Conservation (phyloP, 2,113 vertebrate genomes). For the Plotosus lineatus region DNA sequence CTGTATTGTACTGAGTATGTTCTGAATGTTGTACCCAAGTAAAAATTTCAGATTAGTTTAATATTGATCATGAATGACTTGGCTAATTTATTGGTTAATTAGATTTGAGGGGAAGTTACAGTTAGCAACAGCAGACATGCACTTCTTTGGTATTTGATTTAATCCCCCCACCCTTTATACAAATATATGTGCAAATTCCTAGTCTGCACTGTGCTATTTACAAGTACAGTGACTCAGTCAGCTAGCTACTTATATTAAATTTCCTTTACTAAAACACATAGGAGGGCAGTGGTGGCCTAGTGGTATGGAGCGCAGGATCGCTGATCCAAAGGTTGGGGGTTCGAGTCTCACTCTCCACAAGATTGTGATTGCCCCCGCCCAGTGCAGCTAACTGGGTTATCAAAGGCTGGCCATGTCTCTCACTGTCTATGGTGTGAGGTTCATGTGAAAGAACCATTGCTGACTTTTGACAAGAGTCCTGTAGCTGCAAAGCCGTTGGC, state of each 20-base stretch:
- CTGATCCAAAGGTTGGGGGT: too few species aligned
- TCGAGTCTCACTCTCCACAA: too few species aligned
- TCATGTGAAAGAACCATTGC: too few species aligned
- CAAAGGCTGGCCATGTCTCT: too few species aligned
- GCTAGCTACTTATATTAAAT: slow-evolving; percentile 78
- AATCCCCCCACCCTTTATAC: too few species aligned
- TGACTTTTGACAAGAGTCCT: too few species aligned
- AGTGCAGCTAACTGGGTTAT: too few species aligned
- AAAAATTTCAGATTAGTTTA: background rate
- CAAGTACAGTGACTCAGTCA: slow-evolving; percentile 67
- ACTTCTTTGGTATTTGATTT: slow-evolving; percentile 12
- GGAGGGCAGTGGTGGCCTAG: too few species aligned
- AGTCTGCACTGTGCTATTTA: slow-evolving; percentile 60
- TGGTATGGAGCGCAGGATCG: too few species aligned
- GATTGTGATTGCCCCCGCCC: too few species aligned
- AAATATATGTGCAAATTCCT: background rate
- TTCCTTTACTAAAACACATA: slow-evolving; percentile 77
- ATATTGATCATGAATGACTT: background rate
- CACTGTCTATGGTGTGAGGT: too few species aligned
- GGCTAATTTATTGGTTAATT: background rate
- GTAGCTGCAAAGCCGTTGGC: too few species aligned
- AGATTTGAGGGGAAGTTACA: background rate
- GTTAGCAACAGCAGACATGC: background rate
- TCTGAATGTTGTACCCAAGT: background rate
- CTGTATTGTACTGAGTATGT: background rate